Evolutionary conservation across 2,113 vertebrate species (phyloP), one percentile per base, ranked within the genome.

Genomic region (Petrocephalus zakoni): DNA sequence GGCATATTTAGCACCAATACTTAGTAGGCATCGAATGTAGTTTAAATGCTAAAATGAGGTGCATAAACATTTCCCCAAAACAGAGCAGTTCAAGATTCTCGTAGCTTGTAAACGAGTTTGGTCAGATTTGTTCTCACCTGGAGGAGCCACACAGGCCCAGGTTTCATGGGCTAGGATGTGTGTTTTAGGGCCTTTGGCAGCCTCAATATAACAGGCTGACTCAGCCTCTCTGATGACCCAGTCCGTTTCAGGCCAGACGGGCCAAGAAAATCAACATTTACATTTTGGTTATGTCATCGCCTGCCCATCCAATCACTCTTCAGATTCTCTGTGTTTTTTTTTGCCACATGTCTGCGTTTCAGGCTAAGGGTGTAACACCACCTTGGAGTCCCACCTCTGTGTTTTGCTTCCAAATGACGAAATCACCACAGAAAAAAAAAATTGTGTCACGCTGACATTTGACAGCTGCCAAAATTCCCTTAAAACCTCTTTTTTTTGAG

Each of bases 241-340:
- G 86, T 87, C 90, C 88, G 90, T 89, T 92, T 91, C 90, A 91
- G 92, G 29, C 72, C 91, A 92, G 91, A 90, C 78, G 89, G 25
- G 86, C 93, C 91, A 92, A 90, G 89, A 92, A 91, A 89, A 92
- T 90, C 93, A 61, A 91, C 83, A 3, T 83, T 88, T 64, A 47
- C 89, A 88, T 90, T 91, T 0, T 89, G 81, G 87, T 94, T 93
- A 94, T 94, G 94, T 95, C 92, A 94, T 91, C 34, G 25, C 85
- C 51, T 51, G 51, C 52, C 85, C 15, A 56, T 52, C 85, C 51
- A 86, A 55, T 55, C 85, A 86, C 51, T 86, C 25, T 52, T 21
- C 85, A 51, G 47, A 46, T 84, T 86, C 51, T 86, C 17, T 34
- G 22, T 58, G 47, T 52, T 87, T 64, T 51, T 72, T n/a, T 51